A percentile compares a stretch with the other conserved stretches of the same genome.
Conservation (phyloP, 2,113 vertebrate genomes). For the Oreotrochilus melanogaster region DNA sequence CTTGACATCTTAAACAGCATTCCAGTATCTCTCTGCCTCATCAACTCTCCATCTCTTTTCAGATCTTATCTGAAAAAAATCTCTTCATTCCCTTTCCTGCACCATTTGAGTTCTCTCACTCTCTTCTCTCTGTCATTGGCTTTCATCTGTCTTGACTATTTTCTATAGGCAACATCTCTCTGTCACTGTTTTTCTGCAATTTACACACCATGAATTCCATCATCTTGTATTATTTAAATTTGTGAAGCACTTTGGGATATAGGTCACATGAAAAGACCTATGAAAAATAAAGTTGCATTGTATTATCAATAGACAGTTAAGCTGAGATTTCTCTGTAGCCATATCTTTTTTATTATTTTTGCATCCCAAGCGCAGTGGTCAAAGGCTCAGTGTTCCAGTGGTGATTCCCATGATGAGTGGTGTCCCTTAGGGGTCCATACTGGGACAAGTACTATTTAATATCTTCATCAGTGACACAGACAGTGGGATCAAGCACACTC, state of each 20-base stretch:
- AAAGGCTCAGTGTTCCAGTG: background rate
- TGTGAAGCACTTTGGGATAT: background rate
- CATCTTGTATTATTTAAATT: conserved; percentile 9
- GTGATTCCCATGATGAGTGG: background rate
- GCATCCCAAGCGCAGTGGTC: too few species aligned
- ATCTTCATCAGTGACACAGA: background rate
- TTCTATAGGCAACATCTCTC: background rate
- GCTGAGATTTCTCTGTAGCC: background rate
- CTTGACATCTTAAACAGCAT: background rate
- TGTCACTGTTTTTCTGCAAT: background rate
- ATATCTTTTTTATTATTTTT: background rate
- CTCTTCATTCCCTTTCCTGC: background rate
- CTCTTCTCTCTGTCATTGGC: background rate
- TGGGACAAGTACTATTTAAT: background rate
- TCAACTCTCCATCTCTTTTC: background rate
- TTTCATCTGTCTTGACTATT: background rate
- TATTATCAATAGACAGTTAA: background rate
- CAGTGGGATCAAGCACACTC: rapidly evolving
- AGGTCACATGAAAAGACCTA: background rate
- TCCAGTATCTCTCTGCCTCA: background rate
- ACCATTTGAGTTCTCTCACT: background rate
- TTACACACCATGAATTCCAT: background rate
- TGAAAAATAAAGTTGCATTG: conserved; percentile 11
- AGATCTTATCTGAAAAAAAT: background rate
- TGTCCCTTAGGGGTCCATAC: background rate